Evolutionary conservation across 2,797 vertebrate genomes (phyloP), one percentile per base, ranked within the genome.

Genomic region (Miichthys miiuy): DNA sequence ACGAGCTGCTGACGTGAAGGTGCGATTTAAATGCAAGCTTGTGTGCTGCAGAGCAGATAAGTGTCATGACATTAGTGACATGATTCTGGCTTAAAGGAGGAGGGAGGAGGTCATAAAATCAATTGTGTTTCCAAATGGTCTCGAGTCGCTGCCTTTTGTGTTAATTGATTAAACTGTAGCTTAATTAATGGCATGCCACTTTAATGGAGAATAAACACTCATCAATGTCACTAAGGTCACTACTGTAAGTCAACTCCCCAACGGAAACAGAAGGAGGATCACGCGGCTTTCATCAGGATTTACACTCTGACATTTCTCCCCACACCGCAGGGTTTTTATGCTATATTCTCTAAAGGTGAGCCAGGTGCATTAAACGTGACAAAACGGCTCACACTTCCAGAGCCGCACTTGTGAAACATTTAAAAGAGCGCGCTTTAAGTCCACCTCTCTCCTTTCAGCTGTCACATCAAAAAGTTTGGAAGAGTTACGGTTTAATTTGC

Each of bases 21-120:
- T 11, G 14, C 71, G 18, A 46, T 79, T 48, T 34, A 25, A 81
- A 72, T 63, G 34, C 38, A 55, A 6, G 64, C 34, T 2, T 21
- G 23, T 72, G 74, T 62, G 44, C 68, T 64, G 54, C 60, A 34
- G 68, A 73, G 77, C 75, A 71, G 80, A 63, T 70, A 66, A 70
- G 73, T 61, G 54, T 10, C 64, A 48, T 41, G 27, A 44, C 54
- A 34, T 78, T 51, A 76, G 63, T 44, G 48, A 65, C 77, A 55
- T 68, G 67, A 67, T 41, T 23, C 23, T 47, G 6, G 48, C 54
- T 47, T 21, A 65, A 44, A 79, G 70, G 57, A 76, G 71, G 68
- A 54, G 61, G 56, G 67, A 80, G 60, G 46, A 42, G 87, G 85
- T 80, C 73, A 69, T 46, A 7, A 67, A 82, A 91, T 83, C 84